Conservation (phyloP, 2,888 invertebrate genomes). For the Sclerodermus sp. region DNA sequence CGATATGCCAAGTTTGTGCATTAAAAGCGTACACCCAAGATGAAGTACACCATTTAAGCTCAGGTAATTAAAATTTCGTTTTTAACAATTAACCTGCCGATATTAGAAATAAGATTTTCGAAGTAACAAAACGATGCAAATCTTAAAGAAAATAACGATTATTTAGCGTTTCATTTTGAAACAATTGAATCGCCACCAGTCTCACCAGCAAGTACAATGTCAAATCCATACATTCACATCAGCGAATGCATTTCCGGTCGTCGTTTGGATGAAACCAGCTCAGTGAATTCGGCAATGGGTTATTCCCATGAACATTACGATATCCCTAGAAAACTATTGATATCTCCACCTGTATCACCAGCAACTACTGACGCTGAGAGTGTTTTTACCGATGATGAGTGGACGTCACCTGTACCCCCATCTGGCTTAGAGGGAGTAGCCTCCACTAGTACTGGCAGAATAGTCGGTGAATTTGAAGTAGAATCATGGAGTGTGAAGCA, state of each 20-base stretch:
- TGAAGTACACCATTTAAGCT: too few species aligned
- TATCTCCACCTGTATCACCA: conserved; percentile 61
- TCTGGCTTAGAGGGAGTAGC: conserved; percentile 61
- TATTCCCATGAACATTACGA: conserved; percentile 51
- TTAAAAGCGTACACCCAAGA: conserved; percentile 72
- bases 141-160: not conserved
- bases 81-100: too few species aligned
- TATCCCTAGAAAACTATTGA: conserved; percentile 44
- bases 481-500: conserved; percentile 62
- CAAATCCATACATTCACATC: conserved; percentile 88
- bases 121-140: conserved; percentile 46
- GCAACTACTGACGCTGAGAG: conserved; percentile 71
- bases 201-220: conserved; percentile 65
- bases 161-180: conserved; percentile 51
- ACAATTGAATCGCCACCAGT: conserved; percentile 65
- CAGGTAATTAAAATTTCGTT: too few species aligned
- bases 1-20: conserved; percentile 90
- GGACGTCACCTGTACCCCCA: conserved; percentile 61
- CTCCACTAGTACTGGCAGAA: conserved; percentile 56
- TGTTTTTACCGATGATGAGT: conserved; percentile 72
- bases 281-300: conserved; percentile 42
- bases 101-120: conserved; percentile 54
- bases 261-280: conserved; percentile 57
- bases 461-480: conserved; percentile 63
- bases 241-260: conserved; percentile 89